A percentile compares a stretch with the other conserved stretches of the same genome.
Conservation (phyloP, 2,888 invertebrate species). For the Cosmorhoe ocellata region DNA sequence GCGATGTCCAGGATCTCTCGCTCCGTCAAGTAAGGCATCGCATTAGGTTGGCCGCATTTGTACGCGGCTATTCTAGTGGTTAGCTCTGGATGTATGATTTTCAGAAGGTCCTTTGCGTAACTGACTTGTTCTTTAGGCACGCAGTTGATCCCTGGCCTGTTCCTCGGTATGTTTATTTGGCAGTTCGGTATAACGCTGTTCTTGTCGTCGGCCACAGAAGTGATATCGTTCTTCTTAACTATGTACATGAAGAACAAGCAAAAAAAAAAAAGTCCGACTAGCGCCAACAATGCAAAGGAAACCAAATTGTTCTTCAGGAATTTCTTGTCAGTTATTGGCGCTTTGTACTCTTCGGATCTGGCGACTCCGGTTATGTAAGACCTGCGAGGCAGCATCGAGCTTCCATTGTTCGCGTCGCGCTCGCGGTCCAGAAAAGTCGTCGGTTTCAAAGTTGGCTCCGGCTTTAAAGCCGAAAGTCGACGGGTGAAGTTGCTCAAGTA, state of each 20-base stretch:
- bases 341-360: slow-evolving; percentile 72
- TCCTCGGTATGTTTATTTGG: slow-evolving; percentile 73
- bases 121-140: slow-evolving; percentile 84
- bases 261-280: slow-evolving; percentile 85
- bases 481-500: slow-evolving; percentile 88
- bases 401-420: slow-evolving; percentile 69
- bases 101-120: slow-evolving; percentile 84
- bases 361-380: slow-evolving; percentile 65
- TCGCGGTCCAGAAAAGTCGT: slow-evolving; percentile 60
- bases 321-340: slow-evolving; percentile 70
- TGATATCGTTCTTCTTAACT: slow-evolving; percentile 84
- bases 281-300: slow-evolving; percentile 83
- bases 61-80: slow-evolving; percentile 81
- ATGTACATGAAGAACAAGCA: slow-evolving; percentile 86
- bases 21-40: slow-evolving; percentile 83
- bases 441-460: slow-evolving; percentile 58
- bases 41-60: slow-evolving; percentile 79
- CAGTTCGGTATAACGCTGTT: slow-evolving; percentile 84
- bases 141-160: slow-evolving; percentile 84
- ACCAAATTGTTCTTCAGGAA: slow-evolving; percentile 84
- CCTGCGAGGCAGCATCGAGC: slow-evolving; percentile 60
- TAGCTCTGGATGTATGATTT: slow-evolving; percentile 85
- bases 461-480: slow-evolving; percentile 77
- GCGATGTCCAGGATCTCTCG: slow-evolving; percentile 83
- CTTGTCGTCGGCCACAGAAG: slow-evolving; percentile 76